Conservation (phyloP, 2,797 vertebrate genomes). For the Alectoris magna region DNA sequence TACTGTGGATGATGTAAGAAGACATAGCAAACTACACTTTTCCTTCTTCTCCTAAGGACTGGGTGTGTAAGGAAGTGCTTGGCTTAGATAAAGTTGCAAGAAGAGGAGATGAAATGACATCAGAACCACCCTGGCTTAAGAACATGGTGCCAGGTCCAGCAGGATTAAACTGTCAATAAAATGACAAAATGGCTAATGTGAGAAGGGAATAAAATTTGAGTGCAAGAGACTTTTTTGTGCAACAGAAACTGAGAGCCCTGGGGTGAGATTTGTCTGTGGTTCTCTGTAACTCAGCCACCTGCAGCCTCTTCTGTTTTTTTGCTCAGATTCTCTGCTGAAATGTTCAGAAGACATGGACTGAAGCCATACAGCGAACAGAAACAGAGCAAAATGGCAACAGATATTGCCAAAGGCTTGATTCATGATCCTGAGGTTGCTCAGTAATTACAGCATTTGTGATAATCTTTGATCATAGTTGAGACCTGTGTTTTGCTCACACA, state of each 20-base stretch:
- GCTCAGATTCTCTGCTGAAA: background rate
- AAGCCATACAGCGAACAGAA: background rate
- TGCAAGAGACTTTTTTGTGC: background rate
- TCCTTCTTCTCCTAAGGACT: background rate
- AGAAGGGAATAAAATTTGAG: background rate
- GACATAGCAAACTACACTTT: background rate
- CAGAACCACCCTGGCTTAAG: background rate
- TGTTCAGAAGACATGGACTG: background rate
- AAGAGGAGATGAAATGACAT: background rate
- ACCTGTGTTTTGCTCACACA: background rate
- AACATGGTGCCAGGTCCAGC: background rate
- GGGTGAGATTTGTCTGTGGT: background rate
- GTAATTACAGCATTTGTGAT: background rate
- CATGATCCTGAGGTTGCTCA: background rate
- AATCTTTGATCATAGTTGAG: background rate
- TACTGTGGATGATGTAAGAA: background rate
- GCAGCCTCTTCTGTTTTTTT: background rate
- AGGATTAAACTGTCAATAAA: background rate
- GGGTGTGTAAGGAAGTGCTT: background rate
- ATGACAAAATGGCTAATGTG: background rate
- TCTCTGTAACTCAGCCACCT: background rate
- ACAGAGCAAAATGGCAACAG: background rate
- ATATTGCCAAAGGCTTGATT: background rate
- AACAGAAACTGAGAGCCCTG: background rate
- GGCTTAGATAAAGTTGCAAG: background rate